phyloP scores from a whole-genome alignment of 2,888 invertebrate genomes.

The Callosobruchus maculatus region DNA sequence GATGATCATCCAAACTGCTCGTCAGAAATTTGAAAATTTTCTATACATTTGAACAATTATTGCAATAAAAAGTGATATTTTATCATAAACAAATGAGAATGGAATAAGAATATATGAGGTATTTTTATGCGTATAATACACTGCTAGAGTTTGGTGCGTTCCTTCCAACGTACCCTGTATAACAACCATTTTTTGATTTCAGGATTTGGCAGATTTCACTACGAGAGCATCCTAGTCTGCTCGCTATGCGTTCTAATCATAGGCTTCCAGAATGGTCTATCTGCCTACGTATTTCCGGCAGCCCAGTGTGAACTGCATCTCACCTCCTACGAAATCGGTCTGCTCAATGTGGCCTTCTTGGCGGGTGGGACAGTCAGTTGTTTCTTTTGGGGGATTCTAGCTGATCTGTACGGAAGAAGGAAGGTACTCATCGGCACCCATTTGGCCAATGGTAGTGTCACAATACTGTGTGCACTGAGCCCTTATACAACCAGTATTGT shows the following conservation, averaged over 20 bases:
- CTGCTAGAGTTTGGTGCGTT: no score
- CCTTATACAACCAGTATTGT: constrained; percentile 24
- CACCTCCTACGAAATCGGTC: constrained; percentile 63
- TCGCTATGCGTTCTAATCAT: constrained; percentile 61
- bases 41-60: no score
- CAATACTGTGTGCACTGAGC: constrained; percentile 35
- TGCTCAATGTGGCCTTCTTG: constrained; percentile 70
- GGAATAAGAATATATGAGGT: no score
- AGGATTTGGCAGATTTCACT: constrained; percentile 72
- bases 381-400: constrained; percentile 75
- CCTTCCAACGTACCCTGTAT: no score
- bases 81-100: neutral
- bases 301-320: constrained; percentile 68
- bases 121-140: no score
- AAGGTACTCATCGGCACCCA: constrained; percentile 45
- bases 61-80: neutral
- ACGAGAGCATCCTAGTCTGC: constrained; percentile 60
- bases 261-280: constrained; percentile 64
- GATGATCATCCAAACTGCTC: no score
- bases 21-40: no score
- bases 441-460: constrained; percentile 51
- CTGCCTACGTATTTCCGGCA: constrained; percentile 70
- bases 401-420: constrained; percentile 71
- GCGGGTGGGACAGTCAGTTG: constrained; percentile 70
- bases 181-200: constrained; percentile 14